phyloP scores from a whole-genome alignment of 2,888 invertebrate species.

The Heteromyza rotundicornis region DNA sequence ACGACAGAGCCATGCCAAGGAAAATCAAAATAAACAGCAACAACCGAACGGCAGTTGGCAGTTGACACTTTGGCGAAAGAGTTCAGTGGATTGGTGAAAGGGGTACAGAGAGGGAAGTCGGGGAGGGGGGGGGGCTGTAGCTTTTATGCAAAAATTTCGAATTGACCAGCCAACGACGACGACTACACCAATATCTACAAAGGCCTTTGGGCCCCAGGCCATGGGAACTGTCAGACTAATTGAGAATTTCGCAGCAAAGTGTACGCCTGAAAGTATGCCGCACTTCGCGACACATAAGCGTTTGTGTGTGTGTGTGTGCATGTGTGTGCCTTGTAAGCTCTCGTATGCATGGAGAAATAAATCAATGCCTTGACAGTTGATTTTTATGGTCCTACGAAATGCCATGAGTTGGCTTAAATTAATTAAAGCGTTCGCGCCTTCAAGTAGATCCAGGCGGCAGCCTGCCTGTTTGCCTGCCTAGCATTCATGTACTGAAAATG shows the following conservation, averaged over 20 bases:
- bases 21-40: not conserved
- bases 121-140: not conserved
- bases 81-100: too few relatives aligned
- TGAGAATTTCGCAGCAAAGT: not conserved
- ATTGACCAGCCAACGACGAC: not conserved
- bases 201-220: too few relatives aligned
- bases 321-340: too few relatives aligned
- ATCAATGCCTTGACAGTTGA: conserved; percentile 23
- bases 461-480: not conserved
- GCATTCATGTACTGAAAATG: too few relatives aligned
- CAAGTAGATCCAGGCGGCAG: conserved; percentile 6
- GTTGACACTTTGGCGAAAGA: too few relatives aligned
- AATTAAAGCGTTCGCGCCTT: conserved; percentile 23
- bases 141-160: not conserved
- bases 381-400: conserved; percentile 17
- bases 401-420: conserved; percentile 20
- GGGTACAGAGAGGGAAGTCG: not conserved
- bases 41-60: not conserved
- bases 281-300: too few relatives aligned
- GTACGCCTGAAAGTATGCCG: too few relatives aligned
- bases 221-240: not conserved
- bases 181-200: too few relatives aligned
- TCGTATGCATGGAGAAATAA: conserved; percentile 22
- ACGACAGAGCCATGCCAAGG: not conserved
- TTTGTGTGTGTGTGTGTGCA: too few relatives aligned